Base-by-base conservation (phyloP, 2,797 vertebrate genomes). In the Acanthopagrus latus region DNA sequence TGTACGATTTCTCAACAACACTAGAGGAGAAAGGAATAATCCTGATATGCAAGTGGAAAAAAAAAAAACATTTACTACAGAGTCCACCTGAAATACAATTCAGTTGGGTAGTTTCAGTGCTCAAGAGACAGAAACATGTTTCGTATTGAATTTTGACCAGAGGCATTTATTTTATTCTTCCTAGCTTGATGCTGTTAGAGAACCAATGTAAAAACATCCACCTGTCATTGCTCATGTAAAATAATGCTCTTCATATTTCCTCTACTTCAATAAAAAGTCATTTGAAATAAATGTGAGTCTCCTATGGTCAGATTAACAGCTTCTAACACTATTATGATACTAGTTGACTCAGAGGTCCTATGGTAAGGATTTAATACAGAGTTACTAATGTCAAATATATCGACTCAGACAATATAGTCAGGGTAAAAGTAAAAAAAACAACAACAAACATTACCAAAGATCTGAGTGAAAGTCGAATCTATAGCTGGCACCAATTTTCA, bases 121-220 rank as follows among this genome's bases (percentile, higher is more conserved):
- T 72, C 71, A 33, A 74, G 62, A 80, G 68, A 77, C 66, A 14
- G 38, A 44, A 76, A 79, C 74, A 71, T 62, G 60, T 74, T 86
- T 64, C 60, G 27, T 76, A 84, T 38, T 55, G 68, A 77, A 59
- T 77, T 71, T 25, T 74, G 25, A 71, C 78, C 50, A 57, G 59
- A 76, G 63, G 72, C 64, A 23, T 29, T 80, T 33, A 27, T 82
- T 74, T 29, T 20, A 70, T 46, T 72, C 47, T 72, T 33, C 60
- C 60, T 68, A 56, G 25, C 65, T 62, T 58, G 44, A 59, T 73
- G 54, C 55, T 47, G 50, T 55, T 43, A 0, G 11, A 52, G 16
- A 76, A 47, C n/a, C 14, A 64, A 57, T 48, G 17, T 27, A 71
- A 70, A 82, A 81, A 65, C 17, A 57, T 50, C 16, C 66, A 63